Base-by-base conservation (phyloP, 2,797 vertebrate species). In the Monodelphis domestica region DNA sequence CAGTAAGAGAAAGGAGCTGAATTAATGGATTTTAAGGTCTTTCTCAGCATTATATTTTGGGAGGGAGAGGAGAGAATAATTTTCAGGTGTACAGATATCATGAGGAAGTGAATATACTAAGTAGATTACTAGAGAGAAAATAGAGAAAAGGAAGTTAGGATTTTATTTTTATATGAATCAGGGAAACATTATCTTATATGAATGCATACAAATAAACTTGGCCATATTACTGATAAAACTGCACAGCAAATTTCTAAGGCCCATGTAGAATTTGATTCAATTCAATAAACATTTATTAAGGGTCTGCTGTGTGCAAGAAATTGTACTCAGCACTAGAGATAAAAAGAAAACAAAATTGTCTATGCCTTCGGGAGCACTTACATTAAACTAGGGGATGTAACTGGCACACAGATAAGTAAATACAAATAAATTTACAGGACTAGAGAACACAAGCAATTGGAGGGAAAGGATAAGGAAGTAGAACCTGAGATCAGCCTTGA, bases 241-340 rank as follows among this genome's bases (percentile, higher is more conserved):
- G 38, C 6, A 78, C 38, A 78, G 38, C n/a, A 78, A 26, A 78
- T n/a, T n/a, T n/a, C n/a, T n/a, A n/a, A n/a, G n/a, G n/a, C n/a
- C n/a, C n/a, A n/a, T n/a, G n/a, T n/a, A n/a, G n/a, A n/a, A n/a
- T 78, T 45, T 78, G 70, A 78, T 78, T 78, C 70, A 78, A 78
- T 78, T 45, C 21, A 45, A 24, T 24, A 78, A 78, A 45, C 70
- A 78, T 45, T 78, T 78, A 78, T 78, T 45, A 10, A 78, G n/a
- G 17, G 21, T 78, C n/a, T 78, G 78, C 21, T 45, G 38, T 45
- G n/a, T 24, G 21, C 24, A 78, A 78, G 38, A 38, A 78, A 78
- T 78, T 38, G 3, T 45, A 78, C 38, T 78, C 70, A 78, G 38
- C 21, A 45, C 38, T 78, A 45, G 38, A 24, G 38, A 78, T 24